Percentiles rank a stretch among this genome's conserved stretches.
phyloP scores from a whole-genome alignment of 2,888 invertebrate genomes.

The Hymenopus coronatus region DNA sequence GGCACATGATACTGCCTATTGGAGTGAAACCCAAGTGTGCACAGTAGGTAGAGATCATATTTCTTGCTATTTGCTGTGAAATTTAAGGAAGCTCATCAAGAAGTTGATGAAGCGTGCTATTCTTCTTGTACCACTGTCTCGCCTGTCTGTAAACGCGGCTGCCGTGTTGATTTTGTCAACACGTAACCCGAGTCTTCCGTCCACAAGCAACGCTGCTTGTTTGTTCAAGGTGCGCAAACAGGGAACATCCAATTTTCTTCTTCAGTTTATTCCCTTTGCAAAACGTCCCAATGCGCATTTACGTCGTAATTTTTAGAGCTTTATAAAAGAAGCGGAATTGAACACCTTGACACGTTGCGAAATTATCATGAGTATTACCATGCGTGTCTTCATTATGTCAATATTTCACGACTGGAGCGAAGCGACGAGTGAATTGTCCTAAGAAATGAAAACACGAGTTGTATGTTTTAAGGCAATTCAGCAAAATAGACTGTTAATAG shows the following conservation, averaged over 20 bases:
- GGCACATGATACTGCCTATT: not conserved
- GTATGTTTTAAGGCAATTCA: too few relatives aligned
- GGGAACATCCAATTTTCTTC: not conserved
- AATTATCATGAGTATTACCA: too few relatives aligned
- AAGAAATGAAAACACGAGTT: too few relatives aligned
- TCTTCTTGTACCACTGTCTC: not conserved
- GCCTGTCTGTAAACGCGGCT: not conserved
- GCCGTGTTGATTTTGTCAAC: not conserved
- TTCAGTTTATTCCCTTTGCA: not conserved
- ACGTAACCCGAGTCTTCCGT: not conserved
- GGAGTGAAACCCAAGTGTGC: not conserved
- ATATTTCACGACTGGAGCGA: too few relatives aligned
- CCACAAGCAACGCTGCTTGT: not conserved
- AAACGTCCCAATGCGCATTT: not conserved
- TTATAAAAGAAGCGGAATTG: too few relatives aligned
- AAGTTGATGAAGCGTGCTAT: not conserved
- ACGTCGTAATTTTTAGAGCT: too few relatives aligned
- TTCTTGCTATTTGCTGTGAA: not conserved
- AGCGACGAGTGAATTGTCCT: too few relatives aligned
- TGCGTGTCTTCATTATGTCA: too few relatives aligned
- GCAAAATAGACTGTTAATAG: too few relatives aligned
- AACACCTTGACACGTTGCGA: too few relatives aligned
- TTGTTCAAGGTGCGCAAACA: not conserved
- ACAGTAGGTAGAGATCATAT: not conserved
- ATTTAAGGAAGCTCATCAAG: not conserved